These are phyloP conservation scores for Cydia pomonella DNA, from an alignment of 1,140 invertebrate species.

Conservation along the genomic window DNA sequence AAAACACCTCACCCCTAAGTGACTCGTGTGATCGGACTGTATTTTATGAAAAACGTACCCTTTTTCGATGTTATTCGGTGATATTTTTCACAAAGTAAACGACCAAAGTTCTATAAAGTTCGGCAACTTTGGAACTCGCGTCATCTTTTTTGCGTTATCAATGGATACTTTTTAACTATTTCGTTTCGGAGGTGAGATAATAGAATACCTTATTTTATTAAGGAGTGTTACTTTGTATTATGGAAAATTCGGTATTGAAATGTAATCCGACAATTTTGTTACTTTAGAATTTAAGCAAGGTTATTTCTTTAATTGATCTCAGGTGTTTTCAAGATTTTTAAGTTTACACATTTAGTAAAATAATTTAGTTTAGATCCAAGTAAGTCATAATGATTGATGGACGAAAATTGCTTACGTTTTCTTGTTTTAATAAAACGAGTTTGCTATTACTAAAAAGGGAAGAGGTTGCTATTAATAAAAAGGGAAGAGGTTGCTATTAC, in stretches of 20 bases:
- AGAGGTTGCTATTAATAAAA: no score
- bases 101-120: constrained; percentile 24
- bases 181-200: constrained; percentile 24
- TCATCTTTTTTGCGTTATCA: constrained; percentile 30
- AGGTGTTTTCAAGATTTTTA: background rate
- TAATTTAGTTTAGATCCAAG: background rate
- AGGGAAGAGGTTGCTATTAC: no score
- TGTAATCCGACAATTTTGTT: background rate
- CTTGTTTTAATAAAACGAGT: background rate
- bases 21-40: constrained; percentile 18
- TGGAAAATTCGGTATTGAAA: background rate
- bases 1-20: constrained; percentile 37
- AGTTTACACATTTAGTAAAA: background rate
- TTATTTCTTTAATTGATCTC: background rate
- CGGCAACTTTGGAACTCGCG: constrained; percentile 7
- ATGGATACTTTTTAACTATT: constrained; percentile 31
- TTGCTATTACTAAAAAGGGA: no score
- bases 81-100: constrained; percentile 28
- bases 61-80: constrained; percentile 29
- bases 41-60: constrained; percentile 7
- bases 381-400: background rate
- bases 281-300: background rate
- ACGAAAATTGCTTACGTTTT: background rate
- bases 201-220: constrained; percentile 33
- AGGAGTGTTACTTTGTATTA: constrained; percentile 3